Conservation (phyloP, 2,888 invertebrate genomes). For the Lasioglossum lativentre region DNA sequence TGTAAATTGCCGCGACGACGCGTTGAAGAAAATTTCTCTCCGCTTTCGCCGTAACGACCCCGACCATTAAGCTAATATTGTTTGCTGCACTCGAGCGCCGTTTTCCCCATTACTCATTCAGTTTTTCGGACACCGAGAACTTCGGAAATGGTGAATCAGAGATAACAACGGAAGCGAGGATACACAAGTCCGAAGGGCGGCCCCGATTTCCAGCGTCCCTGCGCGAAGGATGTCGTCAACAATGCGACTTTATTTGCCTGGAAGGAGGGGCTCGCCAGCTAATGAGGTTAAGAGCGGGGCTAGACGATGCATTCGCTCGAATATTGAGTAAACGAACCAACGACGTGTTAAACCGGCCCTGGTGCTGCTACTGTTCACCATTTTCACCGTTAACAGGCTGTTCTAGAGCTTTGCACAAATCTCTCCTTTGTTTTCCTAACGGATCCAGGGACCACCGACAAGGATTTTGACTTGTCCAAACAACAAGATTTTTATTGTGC, state of each 20-base stretch:
- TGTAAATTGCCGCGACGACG: background rate
- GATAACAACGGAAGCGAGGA: slow-evolving; percentile 15
- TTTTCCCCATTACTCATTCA: background rate
- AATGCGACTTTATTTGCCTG: slow-evolving; percentile 49
- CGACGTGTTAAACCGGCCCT: slow-evolving; percentile 7
- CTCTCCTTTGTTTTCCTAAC: background rate
- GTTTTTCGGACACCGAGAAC: background rate
- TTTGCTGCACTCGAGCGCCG: background rate
- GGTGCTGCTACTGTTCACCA: background rate
- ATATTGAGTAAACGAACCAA: slow-evolving; percentile 22
- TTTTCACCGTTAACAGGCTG: background rate
- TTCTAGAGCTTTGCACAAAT: background rate
- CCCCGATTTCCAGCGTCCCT: slow-evolving; percentile 39
- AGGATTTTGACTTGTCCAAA: background rate
- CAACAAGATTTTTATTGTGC: too few relatives aligned
- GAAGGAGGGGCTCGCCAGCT: slow-evolving; percentile 36
- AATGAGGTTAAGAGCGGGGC: slow-evolving; percentile 54
- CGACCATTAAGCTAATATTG: background rate
- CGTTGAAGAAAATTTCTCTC: background rate
- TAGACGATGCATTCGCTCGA: slow-evolving; percentile 31
- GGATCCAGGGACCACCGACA: background rate
- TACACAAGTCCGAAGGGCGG: background rate
- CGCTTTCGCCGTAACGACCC: slow-evolving; percentile 1
- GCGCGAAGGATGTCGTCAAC: slow-evolving; percentile 34
- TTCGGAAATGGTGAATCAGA: background rate